A percentile compares a stretch with the other conserved stretches of the same genome.
phyloP scores from a whole-genome alignment of 2,113 vertebrate genomes.

The Rattus rattus region DNA sequence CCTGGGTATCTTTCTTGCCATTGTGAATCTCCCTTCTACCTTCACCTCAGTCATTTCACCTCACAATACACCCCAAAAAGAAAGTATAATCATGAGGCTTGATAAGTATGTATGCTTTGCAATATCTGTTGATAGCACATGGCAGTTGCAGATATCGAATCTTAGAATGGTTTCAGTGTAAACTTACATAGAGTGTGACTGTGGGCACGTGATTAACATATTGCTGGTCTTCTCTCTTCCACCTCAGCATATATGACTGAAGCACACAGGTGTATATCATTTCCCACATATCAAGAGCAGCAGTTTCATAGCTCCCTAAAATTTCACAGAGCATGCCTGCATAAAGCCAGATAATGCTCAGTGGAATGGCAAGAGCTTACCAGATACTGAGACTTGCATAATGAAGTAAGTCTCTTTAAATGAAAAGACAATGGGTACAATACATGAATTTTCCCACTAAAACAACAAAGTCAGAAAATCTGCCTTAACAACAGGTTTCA shows the following conservation, averaged over 20 bases:
- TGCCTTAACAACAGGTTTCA: not conserved
- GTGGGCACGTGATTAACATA: not conserved
- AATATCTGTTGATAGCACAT: not conserved
- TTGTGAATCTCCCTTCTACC: not conserved
- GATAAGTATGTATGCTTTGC: not conserved
- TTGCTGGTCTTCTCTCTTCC: not conserved
- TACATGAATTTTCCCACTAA: slow-evolving; percentile 14
- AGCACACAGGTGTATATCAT: not conserved
- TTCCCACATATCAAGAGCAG: not conserved
- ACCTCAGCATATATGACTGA: not conserved
- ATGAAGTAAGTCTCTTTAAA: not conserved
- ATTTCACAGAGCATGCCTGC: not conserved
- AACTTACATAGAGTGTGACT: not conserved
- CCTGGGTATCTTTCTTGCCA: not conserved
- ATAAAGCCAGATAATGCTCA: not conserved
- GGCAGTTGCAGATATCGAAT: not conserved
- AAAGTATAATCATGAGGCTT: not conserved
- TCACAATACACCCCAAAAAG: not conserved
- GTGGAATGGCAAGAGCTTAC: not conserved
- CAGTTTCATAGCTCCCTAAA: not conserved
- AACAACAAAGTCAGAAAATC: not conserved
- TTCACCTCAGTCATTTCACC: not conserved
- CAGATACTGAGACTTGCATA: not conserved
- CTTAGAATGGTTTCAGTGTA: not conserved
- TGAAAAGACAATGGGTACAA: not conserved